Evolutionary conservation across 2,888 invertebrate genomes (phyloP).

Genomic region (Mimumesa dahlbomi): DNA sequence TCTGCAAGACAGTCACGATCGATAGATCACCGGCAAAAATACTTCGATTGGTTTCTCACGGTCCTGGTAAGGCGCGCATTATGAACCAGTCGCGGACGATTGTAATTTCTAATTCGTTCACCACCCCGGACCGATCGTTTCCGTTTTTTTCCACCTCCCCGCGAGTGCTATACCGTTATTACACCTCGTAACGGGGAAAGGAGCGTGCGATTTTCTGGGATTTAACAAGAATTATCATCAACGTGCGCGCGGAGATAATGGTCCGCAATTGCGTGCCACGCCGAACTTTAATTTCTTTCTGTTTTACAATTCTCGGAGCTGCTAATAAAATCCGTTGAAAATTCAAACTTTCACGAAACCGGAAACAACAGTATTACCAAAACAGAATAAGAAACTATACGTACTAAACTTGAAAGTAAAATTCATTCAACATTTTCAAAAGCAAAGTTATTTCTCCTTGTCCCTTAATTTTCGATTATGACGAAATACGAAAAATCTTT

Average conservation of each 20-base stretch:
- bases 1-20: slow-evolving; percentile 56
- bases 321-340: background rate
- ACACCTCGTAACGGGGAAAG: slow-evolving; percentile 21
- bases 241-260: slow-evolving; percentile 1
- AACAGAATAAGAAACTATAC: too few species aligned
- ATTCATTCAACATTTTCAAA: too few species aligned
- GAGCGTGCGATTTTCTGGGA: slow-evolving; percentile 25
- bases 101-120: slow-evolving; percentile 63
- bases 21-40: slow-evolving; percentile 56
- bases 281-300: background rate
- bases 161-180: slow-evolving; percentile 36
- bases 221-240: slow-evolving; percentile 16
- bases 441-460: background rate
- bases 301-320: background rate
- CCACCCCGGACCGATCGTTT: slow-evolving; percentile 21
- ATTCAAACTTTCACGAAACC: background rate
- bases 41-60: slow-evolving; percentile 69
- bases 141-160: slow-evolving; percentile 3
- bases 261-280: slow-evolving; percentile 16
- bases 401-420: too few species aligned
- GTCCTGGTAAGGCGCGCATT: slow-evolving; percentile 58
- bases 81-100: slow-evolving; percentile 57
- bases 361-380: too few species aligned
- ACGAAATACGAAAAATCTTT: too few species aligned
- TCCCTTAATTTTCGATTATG: too few species aligned